Conservation (phyloP, 2,888 invertebrate species). For the Synanthedon tipuliformis region DNA sequence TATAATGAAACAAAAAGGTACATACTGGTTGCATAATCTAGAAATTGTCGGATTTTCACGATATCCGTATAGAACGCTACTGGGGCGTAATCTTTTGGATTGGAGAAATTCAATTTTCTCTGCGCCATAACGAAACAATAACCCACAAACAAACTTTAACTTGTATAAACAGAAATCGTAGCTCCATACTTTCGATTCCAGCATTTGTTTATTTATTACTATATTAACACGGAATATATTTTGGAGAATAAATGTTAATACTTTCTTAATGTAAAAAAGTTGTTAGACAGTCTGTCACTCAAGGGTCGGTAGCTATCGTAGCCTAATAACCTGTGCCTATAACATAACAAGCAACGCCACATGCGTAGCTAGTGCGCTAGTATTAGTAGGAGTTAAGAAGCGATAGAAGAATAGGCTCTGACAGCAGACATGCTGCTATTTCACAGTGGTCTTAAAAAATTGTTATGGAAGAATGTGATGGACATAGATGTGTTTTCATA, state of each 20-base stretch:
- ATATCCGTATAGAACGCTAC: constrained; percentile 12
- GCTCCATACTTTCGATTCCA: constrained; percentile 5
- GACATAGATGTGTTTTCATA: no score
- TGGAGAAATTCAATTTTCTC: constrained; percentile 32
- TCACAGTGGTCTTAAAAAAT: no score
- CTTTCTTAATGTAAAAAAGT: neutral
- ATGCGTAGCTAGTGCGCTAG: no score
- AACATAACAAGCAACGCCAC: no score
- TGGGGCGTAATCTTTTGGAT: constrained; percentile 25
- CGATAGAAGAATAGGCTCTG: no score
- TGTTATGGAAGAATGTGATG: no score
- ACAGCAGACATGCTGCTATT: no score
- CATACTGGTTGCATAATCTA: neutral
- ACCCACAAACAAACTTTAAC: constrained; percentile 21
- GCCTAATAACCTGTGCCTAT: no score
- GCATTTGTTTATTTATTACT: neutral
- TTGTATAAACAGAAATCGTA: constrained; percentile 15
- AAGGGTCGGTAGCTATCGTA: no score
- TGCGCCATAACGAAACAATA: constrained; percentile 30
- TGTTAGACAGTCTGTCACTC: neutral
- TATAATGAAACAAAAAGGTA: neutral
- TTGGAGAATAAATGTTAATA: neutral
- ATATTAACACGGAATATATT: neutral
- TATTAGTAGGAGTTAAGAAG: no score
- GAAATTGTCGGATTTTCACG: constrained; percentile 1